Conservation (phyloP, 2,888 invertebrate species). For the Stomorhina lunata region DNA sequence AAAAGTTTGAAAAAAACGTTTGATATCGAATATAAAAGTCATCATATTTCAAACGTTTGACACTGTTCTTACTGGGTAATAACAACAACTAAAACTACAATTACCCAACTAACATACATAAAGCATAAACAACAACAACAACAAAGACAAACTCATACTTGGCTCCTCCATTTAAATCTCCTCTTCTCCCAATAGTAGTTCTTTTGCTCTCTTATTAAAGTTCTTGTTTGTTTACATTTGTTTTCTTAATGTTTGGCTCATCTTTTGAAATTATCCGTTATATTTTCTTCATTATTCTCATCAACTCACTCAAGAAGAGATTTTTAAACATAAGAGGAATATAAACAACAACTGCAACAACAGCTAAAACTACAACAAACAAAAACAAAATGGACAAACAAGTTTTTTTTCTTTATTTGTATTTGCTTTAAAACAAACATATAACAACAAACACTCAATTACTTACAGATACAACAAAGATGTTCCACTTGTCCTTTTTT, state of each 20-base stretch:
- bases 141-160: background rate
- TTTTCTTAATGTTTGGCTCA: background rate
- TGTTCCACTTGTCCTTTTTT: background rate
- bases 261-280: constrained; percentile 15
- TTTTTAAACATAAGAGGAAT: no score
- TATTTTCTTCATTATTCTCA: no score
- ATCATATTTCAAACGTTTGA: no score
- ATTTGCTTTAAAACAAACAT: background rate
- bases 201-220: constrained; percentile 8
- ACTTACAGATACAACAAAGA: no score
- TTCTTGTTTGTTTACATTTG: background rate
- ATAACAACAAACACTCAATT: background rate
- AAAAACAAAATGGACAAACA: constrained; percentile 31
- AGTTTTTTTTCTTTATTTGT: background rate
- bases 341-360: no score
- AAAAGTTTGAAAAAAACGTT: no score
- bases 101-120: constrained; percentile 21
- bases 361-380: background rate
- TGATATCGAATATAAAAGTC: no score
- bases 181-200: background rate
- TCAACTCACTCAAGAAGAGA: no score
- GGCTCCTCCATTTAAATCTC: background rate
- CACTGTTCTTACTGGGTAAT: no score
- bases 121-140: constrained; percentile 37
- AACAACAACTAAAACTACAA: constrained; percentile 2